Percentiles rank a stretch among this genome's conserved stretches.
These are phyloP conservation scores for Drosophila dunni DNA, from an alignment of 1,140 invertebrate genomes.

Conservation along the genomic window DNA sequence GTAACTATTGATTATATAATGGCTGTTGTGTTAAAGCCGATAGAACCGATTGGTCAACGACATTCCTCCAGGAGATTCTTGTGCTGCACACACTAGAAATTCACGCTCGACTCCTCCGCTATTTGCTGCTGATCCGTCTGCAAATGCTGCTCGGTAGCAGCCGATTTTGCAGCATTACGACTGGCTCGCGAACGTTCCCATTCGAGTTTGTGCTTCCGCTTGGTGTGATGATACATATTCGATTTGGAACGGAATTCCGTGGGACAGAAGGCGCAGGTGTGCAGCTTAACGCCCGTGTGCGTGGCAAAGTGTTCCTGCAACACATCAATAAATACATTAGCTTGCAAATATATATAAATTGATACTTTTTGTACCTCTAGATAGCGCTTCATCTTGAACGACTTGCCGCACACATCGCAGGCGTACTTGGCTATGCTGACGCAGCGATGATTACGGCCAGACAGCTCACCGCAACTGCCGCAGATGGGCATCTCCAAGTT, in stretches of 20 bases:
- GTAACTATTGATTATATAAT: constrained; percentile 50
- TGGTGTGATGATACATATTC: constrained; percentile 84
- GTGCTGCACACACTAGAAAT: constrained; percentile 27
- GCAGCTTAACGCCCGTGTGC: constrained; percentile 81
- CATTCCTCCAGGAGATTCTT: neutral
- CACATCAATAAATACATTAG: neutral
- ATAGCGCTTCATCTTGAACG: constrained; percentile 75
- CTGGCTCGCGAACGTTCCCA: constrained; percentile 69
- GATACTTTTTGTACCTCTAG: constrained; percentile 47
- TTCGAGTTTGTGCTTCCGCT: constrained; percentile 76
- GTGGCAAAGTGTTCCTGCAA: constrained; percentile 81
- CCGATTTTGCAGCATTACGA: constrained; percentile 58
- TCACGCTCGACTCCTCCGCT: constrained; percentile 3
- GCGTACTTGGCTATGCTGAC: constrained; percentile 66
- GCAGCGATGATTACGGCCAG: constrained; percentile 62
- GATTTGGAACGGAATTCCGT: constrained; percentile 80
- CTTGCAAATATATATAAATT: neutral
- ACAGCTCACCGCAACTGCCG: constrained; percentile 56
- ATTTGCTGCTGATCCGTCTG: constrained; percentile 27
- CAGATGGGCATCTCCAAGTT: constrained; percentile 42
- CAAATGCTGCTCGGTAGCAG: constrained; percentile 11
- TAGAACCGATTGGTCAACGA: neutral
- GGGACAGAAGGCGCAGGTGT: constrained; percentile 82
- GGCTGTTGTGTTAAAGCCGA: neutral
- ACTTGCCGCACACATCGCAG: constrained; percentile 73